phyloP scores from a whole-genome alignment of 2,113 vertebrate genomes.

The Cynopterus brachyotis region DNA sequence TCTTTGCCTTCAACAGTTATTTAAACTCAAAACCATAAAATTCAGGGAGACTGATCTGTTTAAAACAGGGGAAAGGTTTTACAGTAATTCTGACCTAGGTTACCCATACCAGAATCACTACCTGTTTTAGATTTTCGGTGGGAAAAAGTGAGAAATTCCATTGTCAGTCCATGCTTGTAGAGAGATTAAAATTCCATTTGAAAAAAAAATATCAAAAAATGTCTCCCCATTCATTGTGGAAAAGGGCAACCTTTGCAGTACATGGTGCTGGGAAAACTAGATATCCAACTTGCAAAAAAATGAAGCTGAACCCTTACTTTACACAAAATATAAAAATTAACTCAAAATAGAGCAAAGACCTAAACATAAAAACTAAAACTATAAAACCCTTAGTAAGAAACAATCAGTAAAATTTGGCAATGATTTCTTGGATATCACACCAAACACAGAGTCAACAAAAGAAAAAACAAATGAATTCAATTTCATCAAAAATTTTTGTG shows the following conservation, averaged over 20 bases:
- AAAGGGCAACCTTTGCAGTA: neutral
- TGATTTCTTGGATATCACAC: neutral
- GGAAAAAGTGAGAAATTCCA: neutral
- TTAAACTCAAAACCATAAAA: constrained; percentile 24
- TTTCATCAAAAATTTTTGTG: neutral
- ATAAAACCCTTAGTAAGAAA: neutral
- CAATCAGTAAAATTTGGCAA: neutral
- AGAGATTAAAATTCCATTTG: neutral
- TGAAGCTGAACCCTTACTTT: neutral
- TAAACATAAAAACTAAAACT: constrained; percentile 31
- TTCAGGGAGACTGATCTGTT: neutral
- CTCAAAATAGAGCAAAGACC: neutral
- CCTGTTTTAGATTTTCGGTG: neutral
- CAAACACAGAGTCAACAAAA: neutral
- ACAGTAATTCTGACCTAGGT: neutral
- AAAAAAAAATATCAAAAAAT: neutral
- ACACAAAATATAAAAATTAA: neutral
- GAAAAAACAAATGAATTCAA: neutral
- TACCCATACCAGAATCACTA: neutral
- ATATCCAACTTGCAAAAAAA: neutral
- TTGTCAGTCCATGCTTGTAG: neutral
- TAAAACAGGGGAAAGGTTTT: neutral
- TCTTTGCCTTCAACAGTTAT: neutral
- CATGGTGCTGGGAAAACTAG: neutral
- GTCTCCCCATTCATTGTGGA: neutral